A percentile compares a stretch with the other conserved stretches of the same genome.
Evolutionary conservation across 2,113 vertebrate species (phyloP).

Genomic region (Daubentonia madagascariensis): DNA sequence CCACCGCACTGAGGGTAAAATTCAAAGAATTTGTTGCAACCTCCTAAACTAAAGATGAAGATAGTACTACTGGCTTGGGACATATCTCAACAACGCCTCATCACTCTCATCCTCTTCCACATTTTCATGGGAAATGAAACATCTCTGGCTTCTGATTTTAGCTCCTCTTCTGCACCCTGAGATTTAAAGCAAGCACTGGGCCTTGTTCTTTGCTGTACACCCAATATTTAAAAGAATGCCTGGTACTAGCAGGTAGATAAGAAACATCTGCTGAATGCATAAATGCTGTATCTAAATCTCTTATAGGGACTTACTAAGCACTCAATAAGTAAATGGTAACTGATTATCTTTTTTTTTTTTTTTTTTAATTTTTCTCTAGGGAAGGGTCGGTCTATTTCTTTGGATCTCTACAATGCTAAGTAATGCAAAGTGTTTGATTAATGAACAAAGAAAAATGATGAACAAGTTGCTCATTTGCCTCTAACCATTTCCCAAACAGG

Average conservation of each 20-base stretch:
- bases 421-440: not conserved
- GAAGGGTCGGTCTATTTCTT: not conserved
- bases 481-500: not conserved
- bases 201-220: not conserved
- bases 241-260: not conserved
- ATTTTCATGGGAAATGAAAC: not conserved
- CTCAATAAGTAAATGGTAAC: not conserved
- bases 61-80: not conserved
- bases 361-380: not conserved
- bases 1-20: not conserved
- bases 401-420: not conserved
- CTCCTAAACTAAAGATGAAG: not conserved
- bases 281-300: not conserved
- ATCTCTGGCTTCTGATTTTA: not conserved
- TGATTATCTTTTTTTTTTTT: not conserved
- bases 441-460: not conserved
- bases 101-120: not conserved
- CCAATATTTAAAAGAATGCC: not conserved
- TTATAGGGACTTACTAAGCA: not conserved
- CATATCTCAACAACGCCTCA: not conserved
- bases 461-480: not conserved
- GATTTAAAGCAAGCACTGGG: not conserved
- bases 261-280: not conserved
- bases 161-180: not conserved
- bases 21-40: not conserved